A percentile compares a stretch with the other conserved stretches of the same genome.
Conservation (phyloP, 2,888 invertebrate genomes). For the Watsonalla binaria region DNA sequence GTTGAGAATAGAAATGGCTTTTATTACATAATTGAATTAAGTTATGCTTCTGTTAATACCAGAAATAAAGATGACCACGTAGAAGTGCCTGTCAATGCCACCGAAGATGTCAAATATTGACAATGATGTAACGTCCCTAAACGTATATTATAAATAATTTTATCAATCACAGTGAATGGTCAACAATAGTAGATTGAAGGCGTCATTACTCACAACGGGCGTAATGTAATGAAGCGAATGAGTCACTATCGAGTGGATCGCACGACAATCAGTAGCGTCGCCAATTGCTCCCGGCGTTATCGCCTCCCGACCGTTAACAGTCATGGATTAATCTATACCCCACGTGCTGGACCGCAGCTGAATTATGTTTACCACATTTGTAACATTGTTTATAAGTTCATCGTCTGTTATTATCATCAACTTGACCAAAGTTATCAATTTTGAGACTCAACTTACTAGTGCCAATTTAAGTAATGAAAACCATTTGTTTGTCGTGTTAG, state of each 20-base stretch:
- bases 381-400: background rate
- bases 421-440: no score
- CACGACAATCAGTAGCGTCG: slow-evolving; percentile 1
- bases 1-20: no score
- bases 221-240: background rate
- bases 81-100: background rate
- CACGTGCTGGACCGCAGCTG: slow-evolving; percentile 5
- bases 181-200: background rate
- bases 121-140: background rate
- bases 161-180: background rate
- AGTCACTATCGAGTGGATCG: slow-evolving; percentile 1
- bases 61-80: no score
- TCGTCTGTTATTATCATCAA: background rate
- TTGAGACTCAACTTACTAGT: no score
- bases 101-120: background rate
- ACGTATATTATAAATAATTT: background rate
- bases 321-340: slow-evolving; percentile 16
- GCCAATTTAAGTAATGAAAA: no score
- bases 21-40: no score
- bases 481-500: no score
- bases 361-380: background rate
- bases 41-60: no score
- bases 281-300: slow-evolving; percentile 4
- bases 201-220: background rate
- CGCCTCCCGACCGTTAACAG: slow-evolving; percentile 33